Evolutionary conservation across 2,888 invertebrate genomes (phyloP).

Genomic region (Eupithecia exiguata): DNA sequence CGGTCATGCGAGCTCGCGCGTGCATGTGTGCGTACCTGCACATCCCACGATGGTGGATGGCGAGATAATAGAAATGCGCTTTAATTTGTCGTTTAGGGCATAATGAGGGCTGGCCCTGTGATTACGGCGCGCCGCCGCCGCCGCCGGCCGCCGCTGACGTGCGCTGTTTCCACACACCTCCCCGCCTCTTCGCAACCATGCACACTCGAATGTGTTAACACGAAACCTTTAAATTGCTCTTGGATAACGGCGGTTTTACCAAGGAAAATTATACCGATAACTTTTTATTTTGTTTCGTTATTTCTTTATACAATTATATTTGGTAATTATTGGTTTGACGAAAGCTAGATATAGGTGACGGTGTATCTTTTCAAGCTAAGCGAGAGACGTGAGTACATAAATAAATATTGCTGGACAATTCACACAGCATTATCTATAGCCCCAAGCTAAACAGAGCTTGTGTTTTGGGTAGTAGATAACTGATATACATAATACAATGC

Average conservation of each 20-base stretch:
- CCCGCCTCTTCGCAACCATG: slow-evolving; percentile 57
- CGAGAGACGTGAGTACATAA: too few relatives aligned
- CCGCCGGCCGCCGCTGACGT: slow-evolving; percentile 83
- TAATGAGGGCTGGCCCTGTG: slow-evolving; percentile 84
- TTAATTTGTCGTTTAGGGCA: slow-evolving; percentile 84
- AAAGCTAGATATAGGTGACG: too few relatives aligned
- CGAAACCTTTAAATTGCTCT: slow-evolving; percentile 39
- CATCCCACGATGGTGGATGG: slow-evolving; percentile 73
- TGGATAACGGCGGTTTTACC: slow-evolving; percentile 35
- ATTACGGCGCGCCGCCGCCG: slow-evolving; percentile 83
- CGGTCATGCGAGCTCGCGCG: slow-evolving; percentile 40
- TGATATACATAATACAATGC: too few relatives aligned
- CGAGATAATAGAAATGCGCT: slow-evolving; percentile 83
- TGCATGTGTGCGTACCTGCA: slow-evolving; percentile 57
- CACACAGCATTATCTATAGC: too few relatives aligned
- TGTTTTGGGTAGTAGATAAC: too few relatives aligned
- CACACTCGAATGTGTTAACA: slow-evolving; percentile 62
- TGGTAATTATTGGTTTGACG: not conserved
- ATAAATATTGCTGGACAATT: too few relatives aligned
- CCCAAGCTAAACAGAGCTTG: too few relatives aligned
- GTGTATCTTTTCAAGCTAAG: too few relatives aligned
- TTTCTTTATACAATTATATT: too few relatives aligned
- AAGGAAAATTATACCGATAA: not conserved
- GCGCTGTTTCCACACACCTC: slow-evolving; percentile 69
- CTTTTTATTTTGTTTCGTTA: not conserved